Evolutionary conservation across 2,113 vertebrate species (phyloP), one percentile per base, ranked within the genome.

Genomic region (Alligator mississippiensis): DNA sequence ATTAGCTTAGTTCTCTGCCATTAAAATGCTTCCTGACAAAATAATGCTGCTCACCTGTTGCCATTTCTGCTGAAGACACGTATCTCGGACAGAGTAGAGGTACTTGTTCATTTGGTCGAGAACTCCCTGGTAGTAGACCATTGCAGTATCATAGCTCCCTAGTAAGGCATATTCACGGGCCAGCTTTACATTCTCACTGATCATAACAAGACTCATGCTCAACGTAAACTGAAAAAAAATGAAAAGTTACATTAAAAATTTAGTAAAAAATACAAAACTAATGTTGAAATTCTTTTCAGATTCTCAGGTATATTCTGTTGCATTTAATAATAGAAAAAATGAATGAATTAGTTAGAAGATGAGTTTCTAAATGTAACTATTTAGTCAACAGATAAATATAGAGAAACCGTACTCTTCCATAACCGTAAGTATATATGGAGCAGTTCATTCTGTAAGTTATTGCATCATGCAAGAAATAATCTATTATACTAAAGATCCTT

Each of bases 181-280:
- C 97, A 99, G 96, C 93, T 99, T 99, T 90, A 99, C 98, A 89
- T 99, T 99, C 97, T 99, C 99, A 85, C 97, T 99, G 95, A 99
- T 99, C 97, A 99, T 99, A 90, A 98, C 98, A 84, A 99, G 98
- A 98, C 99, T 99, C 99, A 99, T 99, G 95, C 97, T 98, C 97
- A 97, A 94, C 30, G 96, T 93, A 92, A 98, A 93, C 93, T 97
- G 96, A 68, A 87, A 92, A 90, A 3, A 0, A 85, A 4, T 13
- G 70, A 91, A 82, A 11, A 76, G 55, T 85, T 28, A 76, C 17
- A 57, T 34, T 88, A 75, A 80, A 27, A 75, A 61, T 79, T 22
- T 18, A 79, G 55, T 24, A 54, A 70, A 3, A 66, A 13, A 13
- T 84, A 4, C 11, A 78, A 27, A 93, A 93, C 10, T 90, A 75